Evolutionary conservation across 2,113 vertebrate genomes (phyloP).

Genomic region (Phainopepla nitens): DNA sequence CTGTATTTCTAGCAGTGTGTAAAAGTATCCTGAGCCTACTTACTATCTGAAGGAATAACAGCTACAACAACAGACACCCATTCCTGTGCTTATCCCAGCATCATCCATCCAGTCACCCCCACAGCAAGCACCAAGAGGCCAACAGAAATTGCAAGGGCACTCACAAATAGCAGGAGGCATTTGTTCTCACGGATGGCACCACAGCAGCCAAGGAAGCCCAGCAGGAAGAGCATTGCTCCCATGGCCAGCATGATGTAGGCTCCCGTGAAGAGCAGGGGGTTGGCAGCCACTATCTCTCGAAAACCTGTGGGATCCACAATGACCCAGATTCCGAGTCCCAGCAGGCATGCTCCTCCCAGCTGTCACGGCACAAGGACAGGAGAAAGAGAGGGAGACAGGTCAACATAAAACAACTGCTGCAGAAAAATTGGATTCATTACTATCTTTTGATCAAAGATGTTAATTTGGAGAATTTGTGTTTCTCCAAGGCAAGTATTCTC

Average conservation of each 20-base stretch:
- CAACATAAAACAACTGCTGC: not conserved
- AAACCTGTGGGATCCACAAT: constrained; percentile 90
- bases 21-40: not conserved
- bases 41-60: not conserved
- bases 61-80: not conserved
- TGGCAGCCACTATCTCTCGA: constrained; percentile 88
- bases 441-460: not conserved
- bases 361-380: constrained; percentile 21
- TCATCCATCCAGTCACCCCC: not conserved
- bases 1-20: not conserved
- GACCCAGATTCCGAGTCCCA: constrained; percentile 89
- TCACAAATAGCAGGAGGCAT: constrained; percentile 90
- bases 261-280: constrained; percentile 87
- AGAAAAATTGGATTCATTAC: not conserved
- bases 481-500: not conserved
- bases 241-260: constrained; percentile 87
- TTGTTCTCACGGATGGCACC: constrained; percentile 91
- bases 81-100: not conserved
- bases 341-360: constrained; percentile 87
- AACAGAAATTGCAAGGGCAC: constrained; percentile 35
- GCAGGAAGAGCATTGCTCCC: constrained; percentile 89
- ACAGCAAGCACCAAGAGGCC: not conserved
- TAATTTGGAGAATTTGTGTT: not conserved
- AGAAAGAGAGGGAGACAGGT: not conserved
- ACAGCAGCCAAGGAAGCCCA: constrained; percentile 93